Base-by-base conservation (phyloP, 2,113 vertebrate species). In the Bostrychus sinensis region DNA sequence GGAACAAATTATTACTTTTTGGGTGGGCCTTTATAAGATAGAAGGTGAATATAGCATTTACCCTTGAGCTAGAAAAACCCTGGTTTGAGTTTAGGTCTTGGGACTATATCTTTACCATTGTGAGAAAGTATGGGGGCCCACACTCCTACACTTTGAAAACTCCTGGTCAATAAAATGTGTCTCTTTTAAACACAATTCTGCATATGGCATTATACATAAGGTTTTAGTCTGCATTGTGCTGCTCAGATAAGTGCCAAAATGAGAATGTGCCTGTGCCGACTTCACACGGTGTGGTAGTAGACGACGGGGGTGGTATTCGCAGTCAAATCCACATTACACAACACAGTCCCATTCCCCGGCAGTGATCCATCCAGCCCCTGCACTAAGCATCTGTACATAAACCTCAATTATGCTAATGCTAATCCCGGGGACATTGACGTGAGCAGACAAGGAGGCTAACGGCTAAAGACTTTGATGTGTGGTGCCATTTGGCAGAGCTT, bases 371-470 rank as follows among this genome's bases (percentile, higher is more conserved):
- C 87, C 84, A 81, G 74, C 80, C 67, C 79, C 70, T 61, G 80
- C 83, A 82, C 79, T 86, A 83, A 89, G 89, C 82, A 88, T 88
- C 87, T 91, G 88, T 88, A 88, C 88, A 91, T 90, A 90, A 91
- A 92, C 87, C 89, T 90, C 87, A 91, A 89, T 91, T 92, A 92
- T 91, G 90, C 89, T 90, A 93, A 93, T 89, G 80, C 72, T 87
- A 87, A 84, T 86, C 88, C 86, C 70, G 87, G 82, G 83, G 88
- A 87, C 89, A 90, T 86, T 87, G 88, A 86, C 62, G 78, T 79
- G 81, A 84, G 88, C 80, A 82, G 87, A 82, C 85, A 86, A 82
- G 79, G 77, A 82, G 88, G 85, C 86, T 91, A 91, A 88, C 84
- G 76, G 85, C 70, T 76, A 70, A 77, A 86, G 79, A 77, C 87